A percentile compares a stretch with the other conserved stretches of the same genome.
Evolutionary conservation across 2,113 vertebrate genomes (phyloP).

Genomic region (Silurus meridionalis): DNA sequence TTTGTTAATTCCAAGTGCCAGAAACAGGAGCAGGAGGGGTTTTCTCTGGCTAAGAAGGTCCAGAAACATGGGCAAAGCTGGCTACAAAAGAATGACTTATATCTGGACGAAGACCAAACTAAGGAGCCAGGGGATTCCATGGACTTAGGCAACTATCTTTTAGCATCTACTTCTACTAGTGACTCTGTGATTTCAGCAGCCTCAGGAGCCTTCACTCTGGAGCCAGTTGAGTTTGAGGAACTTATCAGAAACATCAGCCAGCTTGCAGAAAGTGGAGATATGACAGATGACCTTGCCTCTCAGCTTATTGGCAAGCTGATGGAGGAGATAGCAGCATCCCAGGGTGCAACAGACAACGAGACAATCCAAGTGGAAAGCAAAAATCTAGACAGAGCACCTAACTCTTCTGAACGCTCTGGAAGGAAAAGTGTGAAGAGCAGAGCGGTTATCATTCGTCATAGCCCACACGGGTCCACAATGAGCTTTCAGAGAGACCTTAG

Average conservation of each 20-base stretch:
- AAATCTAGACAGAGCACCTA: constrained; percentile 63
- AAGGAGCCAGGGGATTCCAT: constrained; percentile 60
- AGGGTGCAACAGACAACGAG: constrained; percentile 58
- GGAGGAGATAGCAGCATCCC: constrained; percentile 67
- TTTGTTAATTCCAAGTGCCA: constrained; percentile 26
- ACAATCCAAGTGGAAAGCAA: constrained; percentile 56
- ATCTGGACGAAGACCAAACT: constrained; percentile 63
- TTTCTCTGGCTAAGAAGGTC: constrained; percentile 20
- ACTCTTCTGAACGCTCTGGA: constrained; percentile 60
- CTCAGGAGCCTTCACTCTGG: constrained; percentile 75
- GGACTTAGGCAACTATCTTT: constrained; percentile 57
- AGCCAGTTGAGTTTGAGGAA: constrained; percentile 74
- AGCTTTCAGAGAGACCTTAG: constrained; percentile 78
- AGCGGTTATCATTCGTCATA: constrained; percentile 72
- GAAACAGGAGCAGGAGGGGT: constrained; percentile 18
- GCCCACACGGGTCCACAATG: constrained; percentile 60
- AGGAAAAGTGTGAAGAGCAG: constrained; percentile 56
- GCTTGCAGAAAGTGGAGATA: constrained; percentile 76
- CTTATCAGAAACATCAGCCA: constrained; percentile 81
- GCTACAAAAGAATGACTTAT: constrained; percentile 74
- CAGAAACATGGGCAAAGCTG: constrained; percentile 62
- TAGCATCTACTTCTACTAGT: constrained; percentile 57
- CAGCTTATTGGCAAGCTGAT: constrained; percentile 80
- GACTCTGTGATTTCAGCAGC: constrained; percentile 24
- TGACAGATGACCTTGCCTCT: constrained; percentile 77